Base-by-base conservation (phyloP, 2,888 invertebrate species). In the Rhimphoctona megacephalus region DNA sequence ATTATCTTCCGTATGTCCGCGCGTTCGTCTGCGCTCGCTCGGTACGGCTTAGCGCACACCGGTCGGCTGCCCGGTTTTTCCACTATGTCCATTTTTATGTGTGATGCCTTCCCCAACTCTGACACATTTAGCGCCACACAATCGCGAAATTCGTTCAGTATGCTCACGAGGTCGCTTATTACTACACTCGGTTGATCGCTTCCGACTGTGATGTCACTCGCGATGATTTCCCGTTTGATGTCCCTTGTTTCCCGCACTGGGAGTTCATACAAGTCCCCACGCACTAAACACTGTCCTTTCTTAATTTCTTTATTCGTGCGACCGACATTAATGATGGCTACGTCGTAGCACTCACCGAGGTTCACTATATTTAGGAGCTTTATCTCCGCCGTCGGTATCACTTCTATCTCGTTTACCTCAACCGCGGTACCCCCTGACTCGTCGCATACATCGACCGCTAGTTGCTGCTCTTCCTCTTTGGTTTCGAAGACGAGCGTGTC, bases 1-100 rank as follows among this genome's bases (percentile, higher is more conserved):
- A 88, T 36, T 11, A 87, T 85, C n/a, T 7, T 69, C 19, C 36
- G 81, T 30, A 33, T 39, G 4, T 66, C 76, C 14, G 52, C 49
- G 1, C 83, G 83, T n/a, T 88, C 79, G 6, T 22, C 19, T 2
- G 76, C 25, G 5, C 78, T 81, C 14, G 67, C 79, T 0, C 82
- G 80, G 19, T 82, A 57, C 1, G 79, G 80, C 22, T 86, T 86
- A 11, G 33, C n/a, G 19, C 36, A 9, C 0, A 86, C 49, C 0
- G 80, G 80, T n/a, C 64, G 36, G 30, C 74, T 54, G 0, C 61
- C 57, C 2, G 70, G 74, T 39, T 52, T 49, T 25, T 72, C 78
- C 6, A 61, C 25, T 6, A 79, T 79, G 22, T 79, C 61, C 79
- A 83, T 83, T 33, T 30, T 39, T 0, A 74, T 11, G 6, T 61